These are phyloP conservation scores for Sinosuthora webbiana DNA, from an alignment of 2,113 vertebrate species.

Conservation along the genomic window DNA sequence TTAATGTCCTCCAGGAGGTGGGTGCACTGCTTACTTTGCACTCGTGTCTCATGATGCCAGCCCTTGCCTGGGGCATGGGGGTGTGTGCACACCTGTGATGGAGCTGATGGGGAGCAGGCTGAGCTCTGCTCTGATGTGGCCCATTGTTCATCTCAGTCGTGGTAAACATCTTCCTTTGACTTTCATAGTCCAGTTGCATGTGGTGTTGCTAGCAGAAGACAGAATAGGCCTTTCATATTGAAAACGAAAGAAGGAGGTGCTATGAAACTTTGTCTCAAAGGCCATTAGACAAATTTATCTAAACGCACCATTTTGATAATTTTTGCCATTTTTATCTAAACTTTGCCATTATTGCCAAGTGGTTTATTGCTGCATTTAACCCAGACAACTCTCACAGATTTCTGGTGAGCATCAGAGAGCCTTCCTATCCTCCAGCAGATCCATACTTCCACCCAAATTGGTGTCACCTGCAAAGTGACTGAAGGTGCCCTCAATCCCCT, in stretches of 20 bases:
- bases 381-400: background rate
- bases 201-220: background rate
- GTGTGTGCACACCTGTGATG: background rate
- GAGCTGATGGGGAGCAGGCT: background rate
- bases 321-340: no score
- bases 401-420: background rate
- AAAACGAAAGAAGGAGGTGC: background rate
- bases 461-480: background rate
- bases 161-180: background rate
- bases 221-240: background rate
- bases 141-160: rapidly evolving
- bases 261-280: background rate
- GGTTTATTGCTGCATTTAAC: background rate
- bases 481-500: rapidly evolving
- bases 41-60: background rate
- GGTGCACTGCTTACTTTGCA: background rate
- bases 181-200: background rate
- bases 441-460: background rate
- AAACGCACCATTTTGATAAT: background rate
- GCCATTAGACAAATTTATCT: background rate
- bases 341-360: background rate
- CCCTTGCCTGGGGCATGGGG: background rate
- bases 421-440: background rate
- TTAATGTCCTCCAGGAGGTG: background rate
- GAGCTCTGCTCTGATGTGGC: background rate